These are phyloP conservation scores for Dendrolimus punctatus DNA, from an alignment of 1,140 invertebrate species.

Conservation along the genomic window DNA sequence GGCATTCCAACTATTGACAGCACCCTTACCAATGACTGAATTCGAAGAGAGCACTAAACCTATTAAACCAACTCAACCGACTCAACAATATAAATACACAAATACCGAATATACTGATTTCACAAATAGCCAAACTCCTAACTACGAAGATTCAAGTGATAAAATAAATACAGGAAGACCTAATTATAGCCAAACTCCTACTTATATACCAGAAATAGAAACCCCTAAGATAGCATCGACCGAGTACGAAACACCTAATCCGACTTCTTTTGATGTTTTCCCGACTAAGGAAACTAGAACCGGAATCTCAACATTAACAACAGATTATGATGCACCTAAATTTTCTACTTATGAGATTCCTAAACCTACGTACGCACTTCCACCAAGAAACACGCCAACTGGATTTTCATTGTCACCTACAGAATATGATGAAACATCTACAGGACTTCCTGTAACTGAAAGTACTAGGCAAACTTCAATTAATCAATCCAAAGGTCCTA, in stretches of 20 bases:
- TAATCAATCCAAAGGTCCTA: not conserved
- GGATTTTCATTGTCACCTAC: conserved; percentile 7
- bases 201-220: conserved; percentile 6
- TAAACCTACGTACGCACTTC: conserved; percentile 1
- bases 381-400: not conserved
- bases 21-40: conserved; percentile 53
- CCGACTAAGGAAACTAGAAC: conserved; percentile 1
- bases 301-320: not conserved
- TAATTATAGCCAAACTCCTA: conserved; percentile 1
- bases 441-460: conserved; percentile 7
- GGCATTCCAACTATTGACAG: conserved; percentile 58
- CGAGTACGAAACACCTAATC: conserved; percentile 3
- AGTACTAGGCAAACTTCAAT: not conserved
- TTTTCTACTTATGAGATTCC: conserved; percentile 1
- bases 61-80: conserved; percentile 20
- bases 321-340: conserved; percentile 3
- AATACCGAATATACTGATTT: conserved; percentile 31
- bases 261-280: not conserved
- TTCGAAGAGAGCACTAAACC: conserved; percentile 45
- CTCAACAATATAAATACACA: conserved; percentile 39
- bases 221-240: conserved; percentile 9
- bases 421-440: conserved; percentile 9
- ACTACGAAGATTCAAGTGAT: conserved; percentile 12
- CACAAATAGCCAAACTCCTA: conserved; percentile 31
- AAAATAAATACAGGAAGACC: conserved; percentile 7